Base-by-base conservation (phyloP, 2,797 vertebrate species). In the Eutrigla gurnardus region DNA sequence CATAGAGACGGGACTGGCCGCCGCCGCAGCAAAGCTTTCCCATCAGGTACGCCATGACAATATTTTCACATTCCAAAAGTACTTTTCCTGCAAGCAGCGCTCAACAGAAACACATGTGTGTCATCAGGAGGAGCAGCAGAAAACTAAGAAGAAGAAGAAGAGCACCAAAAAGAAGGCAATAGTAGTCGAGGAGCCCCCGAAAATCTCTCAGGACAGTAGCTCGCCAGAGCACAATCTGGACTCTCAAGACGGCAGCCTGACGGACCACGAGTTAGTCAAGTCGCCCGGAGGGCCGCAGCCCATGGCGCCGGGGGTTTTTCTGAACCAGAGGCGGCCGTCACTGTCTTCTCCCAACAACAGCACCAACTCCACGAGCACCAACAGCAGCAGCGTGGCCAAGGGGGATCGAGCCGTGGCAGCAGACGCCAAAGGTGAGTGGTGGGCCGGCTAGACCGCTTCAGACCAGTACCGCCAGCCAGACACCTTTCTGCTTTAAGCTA, bases 291-390 rank as follows among this genome's bases (percentile, higher is more conserved):
- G 96, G 68, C 93, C 95, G 1, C 96, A 97, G 92, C 96, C 97
- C 85, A 98, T 99, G 97, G 97, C 97, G 5, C 97, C 98, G 0
- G 98, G 97, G 67, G 97, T 99, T 61, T 99, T 99, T 88, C 97
- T 99, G 82, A 96, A 95, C 72, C 96, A 98, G 92, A 95, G 96
- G 86, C 95, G 96, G 85, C 95, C 96, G 67, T 98, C 97, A 8
- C 89, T 96, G 32, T 97, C 97, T 9, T 97, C 97, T 42, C 97
- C 96, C 88, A 98, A 97, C 95, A 96, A 95, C 93, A 96, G 92
- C 91, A 93, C 92, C 54, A 90, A 95, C 94, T 96, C 96, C 84
- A 92, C 94, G 0, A 90, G 95, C 94, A 96, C 96, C 94, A 96
- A 94, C 93, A 95, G 89, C 91, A 93, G 95, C 43, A 74, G 94